phyloP scores from a whole-genome alignment of 2,888 invertebrate species.

The Bombyx huttoni region DNA sequence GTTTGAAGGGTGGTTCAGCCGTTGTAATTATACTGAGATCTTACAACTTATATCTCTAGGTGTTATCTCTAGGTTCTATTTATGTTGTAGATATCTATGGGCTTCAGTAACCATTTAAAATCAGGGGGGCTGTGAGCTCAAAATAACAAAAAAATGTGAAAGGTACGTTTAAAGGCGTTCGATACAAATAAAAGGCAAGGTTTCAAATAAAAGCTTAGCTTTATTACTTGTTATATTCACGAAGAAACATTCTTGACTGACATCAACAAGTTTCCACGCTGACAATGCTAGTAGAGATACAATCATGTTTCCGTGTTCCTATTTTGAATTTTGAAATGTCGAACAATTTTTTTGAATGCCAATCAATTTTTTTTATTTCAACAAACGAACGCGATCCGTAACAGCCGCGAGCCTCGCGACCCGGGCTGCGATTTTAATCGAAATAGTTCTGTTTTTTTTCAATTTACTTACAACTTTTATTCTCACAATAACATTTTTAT shows the following conservation, averaged over 20 bases:
- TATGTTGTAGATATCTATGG: no score
- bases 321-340: conserved; percentile 56
- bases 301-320: conserved; percentile 45
- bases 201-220: conserved; percentile 82
- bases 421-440: conserved; percentile 7
- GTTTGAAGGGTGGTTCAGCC: no score
- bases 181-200: conserved; percentile 47
- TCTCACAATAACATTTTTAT: conserved; percentile 48
- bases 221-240: conserved; percentile 81
- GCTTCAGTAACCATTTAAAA: no score
- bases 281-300: conserved; percentile 49
- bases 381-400: conserved; percentile 39
- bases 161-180: background rate
- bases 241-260: conserved; percentile 72
- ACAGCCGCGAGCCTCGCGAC: background rate
- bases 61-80: no score
- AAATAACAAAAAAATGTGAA: no score
- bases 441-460: conserved; percentile 16
- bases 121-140: no score
- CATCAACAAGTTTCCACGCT: conserved; percentile 61
- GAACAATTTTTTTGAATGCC: conserved; percentile 22
- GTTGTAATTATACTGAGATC: no score
- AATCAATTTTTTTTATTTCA: conserved; percentile 8
- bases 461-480: background rate
- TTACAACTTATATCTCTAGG: no score